A percentile compares a stretch with the other conserved stretches of the same genome.
These are phyloP conservation scores for Fringilla coelebs DNA, from an alignment of 2,797 vertebrate species.

Conservation along the genomic window DNA sequence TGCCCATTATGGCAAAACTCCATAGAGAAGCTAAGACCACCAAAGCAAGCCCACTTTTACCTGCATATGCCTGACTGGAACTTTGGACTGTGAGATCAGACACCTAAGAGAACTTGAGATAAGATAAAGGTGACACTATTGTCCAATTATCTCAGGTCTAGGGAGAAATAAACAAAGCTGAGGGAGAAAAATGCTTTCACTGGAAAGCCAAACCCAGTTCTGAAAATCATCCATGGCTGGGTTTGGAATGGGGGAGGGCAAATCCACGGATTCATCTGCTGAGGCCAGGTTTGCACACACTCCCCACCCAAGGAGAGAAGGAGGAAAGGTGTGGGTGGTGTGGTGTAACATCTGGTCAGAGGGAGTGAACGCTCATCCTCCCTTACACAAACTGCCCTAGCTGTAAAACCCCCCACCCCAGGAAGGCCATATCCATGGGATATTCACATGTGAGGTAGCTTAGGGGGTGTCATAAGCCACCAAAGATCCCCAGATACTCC, in stretches of 20 bases:
- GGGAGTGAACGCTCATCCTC: background rate
- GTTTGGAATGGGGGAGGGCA: accelerated
- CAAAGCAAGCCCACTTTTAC: background rate
- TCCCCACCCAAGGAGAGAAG: too few relatives aligned
- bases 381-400: background rate
- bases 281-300: background rate
- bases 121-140: background rate
- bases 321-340: background rate
- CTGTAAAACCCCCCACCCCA: accelerated
- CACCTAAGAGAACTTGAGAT: background rate
- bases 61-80: background rate
- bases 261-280: background rate
- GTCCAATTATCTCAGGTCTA: background rate
- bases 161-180: background rate
- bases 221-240: background rate
- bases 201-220: background rate
- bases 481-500: background rate
- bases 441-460: accelerated
- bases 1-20: background rate
- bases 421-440: background rate
- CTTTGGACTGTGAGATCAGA: background rate
- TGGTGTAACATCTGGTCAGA: accelerated
- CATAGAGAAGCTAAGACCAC: accelerated
- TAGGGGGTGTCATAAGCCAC: background rate
- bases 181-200: background rate